phyloP scores from a whole-genome alignment of 2,113 vertebrate genomes.

The Elephas maximus region DNA sequence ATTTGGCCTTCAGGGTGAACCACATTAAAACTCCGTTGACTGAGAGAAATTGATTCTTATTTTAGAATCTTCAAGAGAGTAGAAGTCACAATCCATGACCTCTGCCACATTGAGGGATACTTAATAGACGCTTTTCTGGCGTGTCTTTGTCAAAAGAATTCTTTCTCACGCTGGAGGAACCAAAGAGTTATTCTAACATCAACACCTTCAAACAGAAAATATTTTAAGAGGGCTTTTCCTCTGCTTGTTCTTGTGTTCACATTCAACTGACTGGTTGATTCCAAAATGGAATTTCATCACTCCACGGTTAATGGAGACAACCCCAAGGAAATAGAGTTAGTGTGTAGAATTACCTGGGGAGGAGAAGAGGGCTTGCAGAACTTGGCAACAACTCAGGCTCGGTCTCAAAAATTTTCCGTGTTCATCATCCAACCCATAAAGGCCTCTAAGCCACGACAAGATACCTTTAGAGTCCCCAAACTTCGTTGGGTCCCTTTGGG shows the following conservation, averaged over 20 bases:
- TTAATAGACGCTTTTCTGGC: not conserved
- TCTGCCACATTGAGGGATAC: not conserved
- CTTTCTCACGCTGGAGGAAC: not conserved
- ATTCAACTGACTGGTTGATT: not conserved
- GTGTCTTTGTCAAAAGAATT: not conserved
- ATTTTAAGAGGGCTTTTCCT: not conserved
- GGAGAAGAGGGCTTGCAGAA: not conserved
- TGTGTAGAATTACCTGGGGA: not conserved
- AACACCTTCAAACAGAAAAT: not conserved
- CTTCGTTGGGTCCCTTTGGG: not conserved
- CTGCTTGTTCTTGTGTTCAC: not conserved
- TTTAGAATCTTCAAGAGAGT: slow-evolving; percentile 4
- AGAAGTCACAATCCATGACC: not conserved
- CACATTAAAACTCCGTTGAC: not conserved
- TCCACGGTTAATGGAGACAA: not conserved
- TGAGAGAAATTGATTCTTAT: not conserved
- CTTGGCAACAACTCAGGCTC: not conserved
- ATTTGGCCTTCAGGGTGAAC: not conserved
- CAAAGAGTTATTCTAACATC: not conserved
- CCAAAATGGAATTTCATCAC: not conserved
- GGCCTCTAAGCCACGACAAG: not conserved
- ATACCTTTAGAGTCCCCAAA: not conserved
- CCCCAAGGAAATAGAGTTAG: not conserved
- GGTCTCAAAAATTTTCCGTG: rapidly evolving
- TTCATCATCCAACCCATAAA: not conserved